Conservation (phyloP, 2,113 vertebrate genomes). For the Xyrauchen texanus region DNA sequence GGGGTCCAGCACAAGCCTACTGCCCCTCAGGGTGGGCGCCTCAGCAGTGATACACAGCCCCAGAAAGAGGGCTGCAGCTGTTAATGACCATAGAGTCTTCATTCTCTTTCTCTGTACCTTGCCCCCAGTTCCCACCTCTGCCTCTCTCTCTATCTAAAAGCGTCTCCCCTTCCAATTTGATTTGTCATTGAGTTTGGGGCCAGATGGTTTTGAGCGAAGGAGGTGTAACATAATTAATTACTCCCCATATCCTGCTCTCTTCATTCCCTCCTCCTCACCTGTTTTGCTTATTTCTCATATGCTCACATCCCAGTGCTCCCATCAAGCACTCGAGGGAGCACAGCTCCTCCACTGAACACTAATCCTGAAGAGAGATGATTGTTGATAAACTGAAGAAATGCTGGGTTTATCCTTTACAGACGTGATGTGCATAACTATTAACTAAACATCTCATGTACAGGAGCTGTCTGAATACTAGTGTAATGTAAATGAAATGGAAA, state of each 20-base stretch:
- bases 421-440: slow-evolving; percentile 55
- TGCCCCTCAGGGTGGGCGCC: slow-evolving; percentile 88
- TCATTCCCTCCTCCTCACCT: neutral
- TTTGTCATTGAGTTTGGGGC: slow-evolving; percentile 38
- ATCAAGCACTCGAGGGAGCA: slow-evolving; percentile 42
- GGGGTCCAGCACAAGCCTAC: slow-evolving; percentile 97
- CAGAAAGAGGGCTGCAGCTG: slow-evolving; percentile 95
- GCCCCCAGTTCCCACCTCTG: slow-evolving; percentile 9
- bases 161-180: slow-evolving; percentile 9
- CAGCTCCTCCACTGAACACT: slow-evolving; percentile 44
- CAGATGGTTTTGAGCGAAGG: slow-evolving; percentile 18
- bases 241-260: slow-evolving; percentile 23
- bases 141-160: slow-evolving; percentile 9
- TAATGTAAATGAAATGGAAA: slow-evolving; percentile 51
- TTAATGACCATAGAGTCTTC: slow-evolving; percentile 79
- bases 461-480: slow-evolving; percentile 50
- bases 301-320: slow-evolving; percentile 35
- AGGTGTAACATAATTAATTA: slow-evolving; percentile 39
- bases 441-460: slow-evolving; percentile 54
- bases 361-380: slow-evolving; percentile 47
- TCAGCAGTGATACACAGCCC: slow-evolving; percentile 90
- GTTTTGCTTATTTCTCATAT: slow-evolving; percentile 47
- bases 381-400: slow-evolving; percentile 32
- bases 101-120: slow-evolving; percentile 21
- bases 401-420: slow-evolving; percentile 43